Evolutionary conservation across 2,888 invertebrate genomes (phyloP), one percentile per base, ranked within the genome.

Genomic region (Ganaspis brasiliensis): DNA sequence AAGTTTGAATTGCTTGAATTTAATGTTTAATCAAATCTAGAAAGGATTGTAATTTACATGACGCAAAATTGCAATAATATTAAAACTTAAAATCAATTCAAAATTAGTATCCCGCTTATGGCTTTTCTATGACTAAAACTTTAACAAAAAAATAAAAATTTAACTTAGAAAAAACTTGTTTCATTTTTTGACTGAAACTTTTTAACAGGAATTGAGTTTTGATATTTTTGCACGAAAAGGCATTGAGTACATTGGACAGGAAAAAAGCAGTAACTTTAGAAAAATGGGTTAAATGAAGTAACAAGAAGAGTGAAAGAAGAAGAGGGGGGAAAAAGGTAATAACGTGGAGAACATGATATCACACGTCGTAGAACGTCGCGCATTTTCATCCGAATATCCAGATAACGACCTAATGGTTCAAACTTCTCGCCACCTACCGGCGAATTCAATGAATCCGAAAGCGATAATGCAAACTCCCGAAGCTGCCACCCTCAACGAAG

Each of bases 371-470:
- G 86, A 85, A 83, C 79, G 85, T 82, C 82, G 86, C 86, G 83
- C 83, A 83, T 83, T 88, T 87, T 89, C 88, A 85, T 88, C 87
- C 86, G 87, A 89, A 88, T 85, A 85, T 86, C 85, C 86, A 84
- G 89, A 89, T 88, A 89, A 88, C 85, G 83, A 79, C 81, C 80
- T 87, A 88, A 88, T 86, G 86, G 86, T 84, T 84, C 83, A 85
- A 89, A 88, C 84, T 89, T 87, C 85, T 82, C 82, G 80, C 82
- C 80, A 72, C 81, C 74, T 72, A 70, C 56, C 74, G 67, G 75
- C 84, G 85, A 85, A 88, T 86, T 88, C 89, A 89, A 88, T 89
- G 89, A 89, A 87, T 89, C 83, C 86, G 87, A 89, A 89, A 85
- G 85, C 87, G 89, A 89, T 89, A 89, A 89, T 88, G 84, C 86